Conservation (phyloP, 1,140 invertebrate species). For the Lordiphosa clarofinis region DNA sequence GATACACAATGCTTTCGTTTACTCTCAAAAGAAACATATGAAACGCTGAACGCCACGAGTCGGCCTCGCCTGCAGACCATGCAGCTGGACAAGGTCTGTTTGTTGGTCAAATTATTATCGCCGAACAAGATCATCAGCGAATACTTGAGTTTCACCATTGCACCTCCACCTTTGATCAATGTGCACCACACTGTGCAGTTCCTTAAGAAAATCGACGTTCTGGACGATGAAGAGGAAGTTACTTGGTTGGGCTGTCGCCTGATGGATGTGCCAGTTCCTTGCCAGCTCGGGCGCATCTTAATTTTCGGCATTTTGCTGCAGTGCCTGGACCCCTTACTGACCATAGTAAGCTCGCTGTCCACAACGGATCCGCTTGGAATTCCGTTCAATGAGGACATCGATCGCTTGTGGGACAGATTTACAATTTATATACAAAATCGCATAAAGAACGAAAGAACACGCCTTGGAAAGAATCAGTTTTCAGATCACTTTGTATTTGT, state of each 20-base stretch:
- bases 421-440: constrained; percentile 83
- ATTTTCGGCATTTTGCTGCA: constrained; percentile 94
- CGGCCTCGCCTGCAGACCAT: constrained; percentile 40
- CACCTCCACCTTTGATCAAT: constrained; percentile 87
- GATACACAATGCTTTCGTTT: constrained; percentile 59
- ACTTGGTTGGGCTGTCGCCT: constrained; percentile 92
- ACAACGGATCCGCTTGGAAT: constrained; percentile 86
- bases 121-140: constrained; percentile 51
- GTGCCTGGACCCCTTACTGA: constrained; percentile 96
- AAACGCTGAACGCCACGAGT: constrained; percentile 19
- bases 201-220: constrained; percentile 91
- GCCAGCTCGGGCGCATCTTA: constrained; percentile 94
- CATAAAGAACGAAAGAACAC: constrained; percentile 82
- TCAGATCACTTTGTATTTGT: constrained; percentile 96
- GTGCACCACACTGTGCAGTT: constrained; percentile 89
- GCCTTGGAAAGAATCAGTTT: constrained; percentile 87
- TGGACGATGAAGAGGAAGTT: constrained; percentile 90
- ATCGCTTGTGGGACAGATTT: constrained; percentile 80
- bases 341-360: constrained; percentile 92
- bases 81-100: constrained; percentile 59
- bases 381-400: constrained; percentile 39
- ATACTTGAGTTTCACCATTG: constrained; percentile 52
- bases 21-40: constrained; percentile 28
- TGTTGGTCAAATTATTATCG: constrained; percentile 53
- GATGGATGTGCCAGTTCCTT: constrained; percentile 94